phyloP scores from a whole-genome alignment of 30 jellyfish, hydroid and myxozoan genomes.

The Euphysa ruthae region DNA sequence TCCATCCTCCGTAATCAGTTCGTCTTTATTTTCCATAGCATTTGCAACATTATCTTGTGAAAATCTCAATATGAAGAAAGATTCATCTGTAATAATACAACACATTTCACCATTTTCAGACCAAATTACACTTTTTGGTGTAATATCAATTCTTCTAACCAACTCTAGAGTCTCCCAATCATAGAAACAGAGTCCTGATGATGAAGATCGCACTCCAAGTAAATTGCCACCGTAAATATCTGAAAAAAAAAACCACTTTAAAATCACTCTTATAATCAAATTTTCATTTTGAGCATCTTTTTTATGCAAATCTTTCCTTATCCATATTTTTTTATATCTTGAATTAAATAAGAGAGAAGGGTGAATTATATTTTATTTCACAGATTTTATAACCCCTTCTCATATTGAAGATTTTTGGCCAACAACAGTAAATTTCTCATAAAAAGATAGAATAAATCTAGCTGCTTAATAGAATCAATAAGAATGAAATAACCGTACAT shows the following conservation, averaged over 20 bases:
- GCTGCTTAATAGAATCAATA: too few relatives aligned
- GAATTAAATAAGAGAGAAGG: too few relatives aligned
- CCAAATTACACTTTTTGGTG: constrained; percentile 92
- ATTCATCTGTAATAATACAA: constrained; percentile 88
- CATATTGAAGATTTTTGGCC: too few relatives aligned
- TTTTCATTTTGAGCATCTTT: too few relatives aligned
- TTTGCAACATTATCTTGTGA: constrained; percentile 57
- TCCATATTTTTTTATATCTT: too few relatives aligned
- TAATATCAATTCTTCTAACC: constrained; percentile 77
- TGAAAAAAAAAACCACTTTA: constrained; percentile 10
- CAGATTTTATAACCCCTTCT: too few relatives aligned
- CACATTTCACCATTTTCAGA: constrained; percentile 98
- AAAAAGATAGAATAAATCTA: too few relatives aligned
- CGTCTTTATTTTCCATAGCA: constrained; percentile 91
- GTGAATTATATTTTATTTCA: too few relatives aligned
- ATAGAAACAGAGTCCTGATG: constrained; percentile 80
- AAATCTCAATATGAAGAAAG: constrained; percentile 66
- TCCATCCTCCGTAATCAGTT: constrained; percentile 88
- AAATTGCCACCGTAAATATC: constrained; percentile 86
- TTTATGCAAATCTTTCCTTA: too few relatives aligned
- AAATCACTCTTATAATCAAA: too few relatives aligned
- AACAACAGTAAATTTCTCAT: too few relatives aligned
- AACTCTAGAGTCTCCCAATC: constrained; percentile 99
- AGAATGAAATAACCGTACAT: constrained; percentile 29
- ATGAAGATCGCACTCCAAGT: constrained; percentile 84